Evolutionary conservation across 2,888 invertebrate genomes (phyloP).

Genomic region (Hydrotaea diabolus): DNA sequence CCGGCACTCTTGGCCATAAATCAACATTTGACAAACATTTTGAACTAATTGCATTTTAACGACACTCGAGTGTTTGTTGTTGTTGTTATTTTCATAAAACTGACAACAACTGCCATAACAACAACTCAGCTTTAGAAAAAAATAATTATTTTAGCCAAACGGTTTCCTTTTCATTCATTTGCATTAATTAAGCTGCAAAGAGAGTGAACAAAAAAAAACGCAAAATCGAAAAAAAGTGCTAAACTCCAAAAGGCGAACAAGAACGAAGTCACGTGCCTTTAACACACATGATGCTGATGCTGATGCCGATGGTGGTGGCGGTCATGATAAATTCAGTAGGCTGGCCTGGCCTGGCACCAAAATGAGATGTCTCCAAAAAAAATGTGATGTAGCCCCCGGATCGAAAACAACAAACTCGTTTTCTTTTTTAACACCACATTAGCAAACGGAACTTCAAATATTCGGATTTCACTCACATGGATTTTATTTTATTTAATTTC

Average conservation of each 20-base stretch:
- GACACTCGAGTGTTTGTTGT: too few species aligned
- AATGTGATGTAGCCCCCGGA: background rate
- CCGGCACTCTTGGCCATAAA: background rate
- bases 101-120: background rate
- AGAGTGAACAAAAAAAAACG: too few species aligned
- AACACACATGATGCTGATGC: background rate
- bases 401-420: constrained; percentile 11
- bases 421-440: constrained; percentile 9
- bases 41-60: constrained; percentile 23
- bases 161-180: constrained; percentile 36
- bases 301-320: background rate
- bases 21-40: constrained; percentile 2
- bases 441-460: constrained; percentile 24
- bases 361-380: background rate
- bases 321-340: background rate
- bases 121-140: background rate
- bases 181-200: constrained; percentile 27
- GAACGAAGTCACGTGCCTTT: constrained; percentile 14
- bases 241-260: background rate
- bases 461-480: background rate
- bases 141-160: background rate
- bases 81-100: background rate
- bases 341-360: background rate
- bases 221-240: background rate
- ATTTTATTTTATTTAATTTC: background rate